A percentile compares a stretch with the other conserved stretches of the same genome.
Evolutionary conservation across 2,113 vertebrate species (phyloP).

Genomic region (Nannobrachium achirus): DNA sequence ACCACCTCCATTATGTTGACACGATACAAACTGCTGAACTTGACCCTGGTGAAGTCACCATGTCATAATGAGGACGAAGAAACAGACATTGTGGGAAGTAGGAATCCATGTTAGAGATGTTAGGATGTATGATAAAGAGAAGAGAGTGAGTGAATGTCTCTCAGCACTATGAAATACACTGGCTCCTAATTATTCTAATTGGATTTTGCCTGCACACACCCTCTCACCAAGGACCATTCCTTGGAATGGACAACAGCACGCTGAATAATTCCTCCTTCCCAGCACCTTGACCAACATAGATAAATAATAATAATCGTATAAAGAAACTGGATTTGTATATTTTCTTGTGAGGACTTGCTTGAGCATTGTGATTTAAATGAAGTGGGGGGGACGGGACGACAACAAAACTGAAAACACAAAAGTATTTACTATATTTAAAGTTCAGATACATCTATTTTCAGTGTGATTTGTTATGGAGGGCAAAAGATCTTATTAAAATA

Average conservation of each 20-base stretch:
- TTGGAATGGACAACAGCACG: slow-evolving; percentile 20
- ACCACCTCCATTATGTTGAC: too few species aligned
- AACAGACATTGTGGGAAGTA: neutral
- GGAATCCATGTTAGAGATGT: slow-evolving; percentile 1
- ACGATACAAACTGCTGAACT: slow-evolving; percentile 21
- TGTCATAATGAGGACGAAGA: neutral
- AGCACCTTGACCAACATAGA: slow-evolving; percentile 49
- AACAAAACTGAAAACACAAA: slow-evolving; percentile 25
- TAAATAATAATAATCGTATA: slow-evolving; percentile 28
- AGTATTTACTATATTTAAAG: slow-evolving; percentile 68
- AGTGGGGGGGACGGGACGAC: slow-evolving; percentile 10
- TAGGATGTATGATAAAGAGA: slow-evolving; percentile 1
- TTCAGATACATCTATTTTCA: slow-evolving; percentile 62
- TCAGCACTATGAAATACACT: slow-evolving; percentile 20
- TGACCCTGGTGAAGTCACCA: neutral
- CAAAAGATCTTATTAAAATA: slow-evolving; percentile 13
- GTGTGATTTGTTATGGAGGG: slow-evolving; percentile 40
- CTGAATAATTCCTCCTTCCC: slow-evolving; percentile 34
- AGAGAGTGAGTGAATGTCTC: neutral
- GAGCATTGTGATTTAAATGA: slow-evolving; percentile 54
- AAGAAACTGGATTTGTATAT: slow-evolving; percentile 49
- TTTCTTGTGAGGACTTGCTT: slow-evolving; percentile 57
- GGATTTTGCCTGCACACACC: slow-evolving; percentile 13
- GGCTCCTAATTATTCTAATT: slow-evolving; percentile 6
- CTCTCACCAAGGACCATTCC: slow-evolving; percentile 15